Percentiles rank a stretch among this genome's conserved stretches.
These are phyloP conservation scores for Tenebrio molitor DNA, from an alignment of 1,140 invertebrate species.

Conservation along the genomic window DNA sequence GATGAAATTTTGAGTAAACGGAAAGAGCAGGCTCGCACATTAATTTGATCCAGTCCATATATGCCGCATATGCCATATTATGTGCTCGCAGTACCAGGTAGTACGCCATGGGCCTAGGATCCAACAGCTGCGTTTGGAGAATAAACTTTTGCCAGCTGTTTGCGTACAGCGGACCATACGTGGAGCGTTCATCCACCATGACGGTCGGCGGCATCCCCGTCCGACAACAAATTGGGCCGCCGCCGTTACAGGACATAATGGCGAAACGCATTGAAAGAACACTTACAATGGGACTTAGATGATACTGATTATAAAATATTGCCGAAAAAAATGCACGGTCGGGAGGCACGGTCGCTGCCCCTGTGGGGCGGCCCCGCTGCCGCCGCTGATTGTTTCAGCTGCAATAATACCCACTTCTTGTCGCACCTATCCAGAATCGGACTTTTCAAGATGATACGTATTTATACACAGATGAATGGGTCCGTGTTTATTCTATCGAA, in stretches of 20 bases:
- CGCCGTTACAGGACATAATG: constrained; percentile 61
- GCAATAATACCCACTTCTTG: no score
- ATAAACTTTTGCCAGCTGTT: constrained; percentile 66
- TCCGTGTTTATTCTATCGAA: constrained; percentile 43
- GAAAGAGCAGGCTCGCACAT: not conserved
- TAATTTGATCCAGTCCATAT: constrained; percentile 48
- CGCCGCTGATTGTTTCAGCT: not conserved
- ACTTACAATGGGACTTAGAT: constrained; percentile 57
- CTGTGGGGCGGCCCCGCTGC: no score
- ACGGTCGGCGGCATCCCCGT: constrained; percentile 15
- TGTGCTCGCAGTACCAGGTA: constrained; percentile 59
- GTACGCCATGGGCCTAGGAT: constrained; percentile 57
- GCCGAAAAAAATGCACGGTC: constrained; percentile 33
- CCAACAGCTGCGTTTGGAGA: constrained; percentile 64
- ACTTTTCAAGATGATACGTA: not conserved
- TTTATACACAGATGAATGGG: constrained; percentile 23
- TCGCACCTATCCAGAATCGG: constrained; percentile 2
- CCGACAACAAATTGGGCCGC: constrained; percentile 47
- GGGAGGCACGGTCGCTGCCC: no score
- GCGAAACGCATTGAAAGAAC: constrained; percentile 61
- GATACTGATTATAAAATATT: constrained; percentile 60
- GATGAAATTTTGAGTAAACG: no score
- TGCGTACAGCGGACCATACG: constrained; percentile 55
- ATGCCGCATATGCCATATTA: constrained; percentile 57
- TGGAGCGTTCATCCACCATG: constrained; percentile 40